phyloP scores from a whole-genome alignment of 2,113 vertebrate genomes.

The Ramphastos sulfuratus region DNA sequence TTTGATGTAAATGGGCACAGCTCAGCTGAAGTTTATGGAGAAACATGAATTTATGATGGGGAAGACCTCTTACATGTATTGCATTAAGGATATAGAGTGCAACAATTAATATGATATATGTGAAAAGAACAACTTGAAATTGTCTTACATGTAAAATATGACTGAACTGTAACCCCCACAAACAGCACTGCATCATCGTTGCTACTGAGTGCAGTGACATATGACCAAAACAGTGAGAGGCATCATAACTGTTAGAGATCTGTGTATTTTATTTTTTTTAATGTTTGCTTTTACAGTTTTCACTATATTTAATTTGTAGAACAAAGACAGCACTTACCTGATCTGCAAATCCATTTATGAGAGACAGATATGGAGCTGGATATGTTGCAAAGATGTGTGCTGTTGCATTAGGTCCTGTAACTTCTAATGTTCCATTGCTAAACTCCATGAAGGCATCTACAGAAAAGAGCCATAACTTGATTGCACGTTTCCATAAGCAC shows the following conservation, averaged over 20 bases:
- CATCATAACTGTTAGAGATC: background rate
- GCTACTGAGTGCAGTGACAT: background rate
- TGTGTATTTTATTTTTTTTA: background rate
- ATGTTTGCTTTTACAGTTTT: background rate
- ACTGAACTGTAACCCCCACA: background rate
- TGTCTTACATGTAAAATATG: background rate
- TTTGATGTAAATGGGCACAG: background rate
- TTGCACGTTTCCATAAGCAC: background rate
- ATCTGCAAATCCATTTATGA: conserved; percentile 88
- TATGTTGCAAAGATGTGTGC: conserved; percentile 95
- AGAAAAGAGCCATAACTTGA: conserved; percentile 15
- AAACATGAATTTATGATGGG: background rate
- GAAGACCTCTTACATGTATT: background rate
- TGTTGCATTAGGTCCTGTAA: conserved; percentile 88
- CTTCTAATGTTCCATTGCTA: conserved; percentile 76
- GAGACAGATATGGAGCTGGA: conserved; percentile 84
- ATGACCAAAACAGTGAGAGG: background rate
- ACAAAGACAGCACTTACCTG: conserved; percentile 78
- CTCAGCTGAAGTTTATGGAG: background rate
- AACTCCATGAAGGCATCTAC: conserved; percentile 88
- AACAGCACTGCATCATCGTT: background rate
- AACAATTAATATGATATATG: background rate
- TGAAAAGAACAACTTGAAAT: conserved; percentile 9
- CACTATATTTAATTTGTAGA: background rate
- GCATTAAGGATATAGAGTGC: background rate